Conservation (phyloP, 2,797 vertebrate genomes). For the Clarias platycephalus region DNA sequence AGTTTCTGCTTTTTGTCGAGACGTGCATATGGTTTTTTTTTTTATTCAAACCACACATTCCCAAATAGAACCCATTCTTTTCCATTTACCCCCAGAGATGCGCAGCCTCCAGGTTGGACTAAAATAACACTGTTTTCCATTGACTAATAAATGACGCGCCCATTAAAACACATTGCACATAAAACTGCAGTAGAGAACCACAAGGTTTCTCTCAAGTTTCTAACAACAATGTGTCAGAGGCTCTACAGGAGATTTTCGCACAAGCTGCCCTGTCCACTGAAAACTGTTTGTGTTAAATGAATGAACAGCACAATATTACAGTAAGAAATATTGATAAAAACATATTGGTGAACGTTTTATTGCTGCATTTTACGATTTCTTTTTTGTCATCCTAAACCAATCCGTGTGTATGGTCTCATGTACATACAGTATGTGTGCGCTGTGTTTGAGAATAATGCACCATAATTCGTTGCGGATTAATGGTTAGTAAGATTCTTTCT, state of each 20-base stretch:
- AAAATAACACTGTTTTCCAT: not conserved
- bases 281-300: not conserved
- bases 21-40: not conserved
- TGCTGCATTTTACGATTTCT: not conserved
- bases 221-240: not conserved
- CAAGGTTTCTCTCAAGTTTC: not conserved
- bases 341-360: too few relatives aligned
- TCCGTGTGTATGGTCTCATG: not conserved
- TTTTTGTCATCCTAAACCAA: not conserved
- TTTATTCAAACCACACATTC: not conserved
- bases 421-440: not conserved
- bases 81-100: not conserved
- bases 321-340: not conserved
- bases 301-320: not conserved
- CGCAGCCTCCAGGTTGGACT: not conserved
- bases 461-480: not conserved
- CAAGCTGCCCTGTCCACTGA: not conserved
- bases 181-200: not conserved
- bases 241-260: not conserved
- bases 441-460: not conserved
- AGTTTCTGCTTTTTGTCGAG: not conserved
- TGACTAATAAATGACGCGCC: not conserved
- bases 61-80: not conserved
- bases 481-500: constrained; percentile 11
- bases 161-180: not conserved